Conservation (phyloP, 2,797 vertebrate genomes). For the Coccyzus lansbergi region DNA sequence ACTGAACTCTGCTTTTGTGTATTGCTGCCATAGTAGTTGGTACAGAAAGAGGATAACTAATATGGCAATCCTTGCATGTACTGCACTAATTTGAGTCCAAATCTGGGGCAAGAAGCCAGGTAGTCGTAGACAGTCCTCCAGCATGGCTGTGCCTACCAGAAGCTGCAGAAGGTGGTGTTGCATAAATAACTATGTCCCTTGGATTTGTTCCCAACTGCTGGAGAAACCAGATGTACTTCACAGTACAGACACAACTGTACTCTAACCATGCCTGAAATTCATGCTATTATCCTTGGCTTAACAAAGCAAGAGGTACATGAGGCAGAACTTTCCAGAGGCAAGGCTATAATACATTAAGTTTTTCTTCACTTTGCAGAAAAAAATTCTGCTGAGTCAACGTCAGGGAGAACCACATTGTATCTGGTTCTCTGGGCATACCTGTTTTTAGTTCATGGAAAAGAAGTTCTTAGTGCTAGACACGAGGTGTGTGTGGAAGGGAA, state of each 20-base stretch:
- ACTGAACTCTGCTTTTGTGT: not conserved
- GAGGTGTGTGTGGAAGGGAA: rapidly evolving
- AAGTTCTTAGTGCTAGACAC: not conserved
- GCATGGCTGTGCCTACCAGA: not conserved
- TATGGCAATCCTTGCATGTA: rapidly evolving
- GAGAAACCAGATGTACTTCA: not conserved
- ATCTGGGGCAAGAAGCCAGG: not conserved
- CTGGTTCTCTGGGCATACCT: not conserved
- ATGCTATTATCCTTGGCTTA: not conserved
- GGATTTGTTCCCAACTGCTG: not conserved
- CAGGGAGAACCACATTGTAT: not conserved
- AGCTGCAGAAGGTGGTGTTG: not conserved
- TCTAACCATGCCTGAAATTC: not conserved
- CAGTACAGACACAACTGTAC: not conserved
- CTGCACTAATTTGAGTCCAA: rapidly evolving
- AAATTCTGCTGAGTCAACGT: not conserved
- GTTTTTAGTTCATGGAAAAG: not conserved
- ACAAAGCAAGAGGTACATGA: not conserved
- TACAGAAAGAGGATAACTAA: not conserved
- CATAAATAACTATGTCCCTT: not conserved
- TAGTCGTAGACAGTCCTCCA: not conserved
- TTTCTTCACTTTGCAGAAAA: not conserved
- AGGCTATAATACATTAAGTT: not conserved
- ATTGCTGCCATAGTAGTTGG: rapidly evolving
- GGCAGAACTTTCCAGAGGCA: not conserved